Evolutionary conservation across 1,140 invertebrate species (phyloP), one percentile per base, ranked within the genome.

Genomic region (Scaptomyza pallida): DNA sequence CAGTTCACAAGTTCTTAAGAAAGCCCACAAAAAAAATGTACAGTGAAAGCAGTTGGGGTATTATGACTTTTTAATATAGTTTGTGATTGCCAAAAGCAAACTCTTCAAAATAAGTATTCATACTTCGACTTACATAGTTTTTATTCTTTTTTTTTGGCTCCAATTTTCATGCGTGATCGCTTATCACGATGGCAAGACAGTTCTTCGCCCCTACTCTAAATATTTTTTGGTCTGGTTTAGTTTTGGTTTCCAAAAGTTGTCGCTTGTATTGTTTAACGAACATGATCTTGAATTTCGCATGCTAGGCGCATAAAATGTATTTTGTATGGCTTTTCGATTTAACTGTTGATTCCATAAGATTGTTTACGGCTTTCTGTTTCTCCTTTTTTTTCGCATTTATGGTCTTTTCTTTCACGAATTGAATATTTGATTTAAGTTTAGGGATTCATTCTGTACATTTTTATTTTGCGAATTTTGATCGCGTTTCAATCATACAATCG

Each of bases 231-330:
- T 41, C n/a, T 44, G 16, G 21, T 47, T 37, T 19, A 35, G 26
- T 64, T 71, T 52, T 50, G 26, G 61, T 50, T 52, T 37, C 26
- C 37, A 41, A 64, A 48, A 56, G 21, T 54, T 47, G 43, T 55
- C 43, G 12, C 51, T 55, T 52, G 35, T 41, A 69, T 37, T 21
- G 8, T 23, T 60, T 43, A 56, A 12, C 35, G 5, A 43, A 50
- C 57, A 50, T 73, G 71, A 73, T 74, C 59, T 70, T 70, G 40
- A 70, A 70, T 70, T 70, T 73, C 52, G 71, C 71, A 73, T 73
- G 65, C 71, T 51, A 40, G 19, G 51, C 50, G 56, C 63, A 68
- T 44, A 55, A 45, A 54, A 19, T 57, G 21, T 43, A 50, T 64
- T 55, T 54, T 54, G 33, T 62, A 70, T 50, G 43, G 43, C 30